Evolutionary conservation across 2,888 invertebrate genomes (phyloP).

Genomic region (Andricus curvator): DNA sequence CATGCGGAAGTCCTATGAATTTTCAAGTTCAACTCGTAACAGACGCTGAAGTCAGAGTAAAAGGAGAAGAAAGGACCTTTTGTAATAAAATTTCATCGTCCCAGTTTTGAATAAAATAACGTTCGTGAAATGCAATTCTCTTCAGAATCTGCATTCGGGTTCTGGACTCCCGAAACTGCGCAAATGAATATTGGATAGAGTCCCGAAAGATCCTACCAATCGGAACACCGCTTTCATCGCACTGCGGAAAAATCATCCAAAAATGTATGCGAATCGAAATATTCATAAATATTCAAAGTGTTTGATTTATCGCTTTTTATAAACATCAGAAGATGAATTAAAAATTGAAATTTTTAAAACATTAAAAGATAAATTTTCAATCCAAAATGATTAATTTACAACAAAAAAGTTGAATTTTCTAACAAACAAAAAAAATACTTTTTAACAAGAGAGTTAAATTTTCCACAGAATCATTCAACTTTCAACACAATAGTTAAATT

Average conservation of each 20-base stretch:
- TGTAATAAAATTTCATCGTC: conserved; percentile 31
- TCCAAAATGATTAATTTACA: no score
- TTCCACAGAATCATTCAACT: no score
- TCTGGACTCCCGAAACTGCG: conserved; percentile 15
- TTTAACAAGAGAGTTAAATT: no score
- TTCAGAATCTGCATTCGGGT: conserved; percentile 1
- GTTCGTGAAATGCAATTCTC: conserved; percentile 15
- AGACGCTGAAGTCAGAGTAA: neutral
- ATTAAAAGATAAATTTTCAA: no score
- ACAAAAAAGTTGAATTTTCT: no score
- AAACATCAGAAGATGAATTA: no score
- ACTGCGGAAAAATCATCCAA: conserved; percentile 18
- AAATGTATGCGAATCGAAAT: neutral
- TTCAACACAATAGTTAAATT: no score
- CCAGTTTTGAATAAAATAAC: conserved; percentile 32
- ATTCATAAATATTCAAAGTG: neutral
- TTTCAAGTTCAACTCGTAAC: conserved; percentile 34
- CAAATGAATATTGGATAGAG: conserved; percentile 25
- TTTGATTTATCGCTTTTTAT: neutral
- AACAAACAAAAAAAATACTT: no score
- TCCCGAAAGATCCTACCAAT: conserved; percentile 23
- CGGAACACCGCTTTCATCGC: conserved; percentile 11
- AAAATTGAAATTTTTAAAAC: no score
- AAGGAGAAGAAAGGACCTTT: neutral
- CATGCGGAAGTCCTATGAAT: conserved; percentile 22